phyloP scores from a whole-genome alignment of 53 echinoderm and acorn worm species.

The Crossaster papposus region DNA sequence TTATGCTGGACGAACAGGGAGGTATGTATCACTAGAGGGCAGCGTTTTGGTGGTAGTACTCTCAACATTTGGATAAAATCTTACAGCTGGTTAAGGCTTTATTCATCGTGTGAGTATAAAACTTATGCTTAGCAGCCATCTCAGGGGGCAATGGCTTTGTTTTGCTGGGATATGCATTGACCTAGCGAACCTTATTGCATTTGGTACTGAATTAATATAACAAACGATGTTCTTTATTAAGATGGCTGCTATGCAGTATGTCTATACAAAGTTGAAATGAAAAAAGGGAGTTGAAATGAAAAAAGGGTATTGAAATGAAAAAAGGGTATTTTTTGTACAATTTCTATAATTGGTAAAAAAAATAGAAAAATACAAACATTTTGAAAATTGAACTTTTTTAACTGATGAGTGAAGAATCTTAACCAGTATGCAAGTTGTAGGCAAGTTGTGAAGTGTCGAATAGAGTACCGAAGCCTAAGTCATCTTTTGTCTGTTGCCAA shows the following conservation, averaged over 20 bases:
- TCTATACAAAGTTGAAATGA: not conserved
- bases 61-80: not conserved
- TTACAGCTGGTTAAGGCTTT: not conserved
- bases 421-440: not conserved
- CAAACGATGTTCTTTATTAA: too few species aligned
- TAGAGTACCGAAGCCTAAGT: too few species aligned
- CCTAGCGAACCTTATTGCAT: not conserved
- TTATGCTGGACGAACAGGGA: slow-evolving; percentile 99
- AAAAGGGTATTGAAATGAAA: too few species aligned
- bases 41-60: slow-evolving; percentile 8
- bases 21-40: slow-evolving; percentile 79
- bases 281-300: not conserved
- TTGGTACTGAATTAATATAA: not conserved
- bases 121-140: too few species aligned
- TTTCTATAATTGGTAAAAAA: too few species aligned
- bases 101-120: not conserved
- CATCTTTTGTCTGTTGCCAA: too few species aligned
- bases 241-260: not conserved
- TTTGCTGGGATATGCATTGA: too few species aligned
- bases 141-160: too few species aligned
- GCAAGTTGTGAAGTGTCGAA: slow-evolving; percentile 34
- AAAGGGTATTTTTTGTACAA: too few species aligned
- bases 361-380: too few species aligned
- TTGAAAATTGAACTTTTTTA: not conserved
- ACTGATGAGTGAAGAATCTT: slow-evolving; percentile 9